Evolutionary conservation across 2,797 vertebrate species (phyloP).

Genomic region (Pseudochirops corinnae): DNA sequence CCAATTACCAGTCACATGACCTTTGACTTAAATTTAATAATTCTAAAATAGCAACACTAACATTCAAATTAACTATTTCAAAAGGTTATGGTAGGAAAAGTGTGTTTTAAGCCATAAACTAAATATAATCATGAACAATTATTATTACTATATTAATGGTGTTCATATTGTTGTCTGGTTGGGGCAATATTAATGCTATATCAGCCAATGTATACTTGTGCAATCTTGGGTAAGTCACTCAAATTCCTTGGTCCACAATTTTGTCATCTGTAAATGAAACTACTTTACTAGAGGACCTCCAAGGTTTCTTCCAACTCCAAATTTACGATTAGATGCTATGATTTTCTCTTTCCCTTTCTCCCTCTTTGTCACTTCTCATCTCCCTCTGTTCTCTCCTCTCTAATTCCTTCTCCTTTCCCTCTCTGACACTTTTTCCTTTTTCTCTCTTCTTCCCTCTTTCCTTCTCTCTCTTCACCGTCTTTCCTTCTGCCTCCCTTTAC

Average conservation of each 20-base stretch:
- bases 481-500: not conserved
- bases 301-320: not conserved
- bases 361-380: not conserved
- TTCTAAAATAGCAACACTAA: not conserved
- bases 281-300: not conserved
- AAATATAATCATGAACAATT: not conserved
- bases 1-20: not conserved
- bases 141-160: not conserved
- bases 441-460: not conserved
- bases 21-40: not conserved
- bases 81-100: not conserved
- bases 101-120: not conserved
- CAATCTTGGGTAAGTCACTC: not conserved
- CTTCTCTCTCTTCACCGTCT: not conserved
- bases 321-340: not conserved
- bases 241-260: too few species aligned
- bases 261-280: not conserved
- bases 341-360: not conserved
- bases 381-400: constrained; percentile 7
- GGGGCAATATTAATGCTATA: not conserved
- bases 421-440: not conserved
- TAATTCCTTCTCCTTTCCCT: not conserved
- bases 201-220: not conserved
- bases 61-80: not conserved
- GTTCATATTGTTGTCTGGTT: not conserved